phyloP scores from a whole-genome alignment of 2,888 invertebrate species.

The Tupiocoris notatus region DNA sequence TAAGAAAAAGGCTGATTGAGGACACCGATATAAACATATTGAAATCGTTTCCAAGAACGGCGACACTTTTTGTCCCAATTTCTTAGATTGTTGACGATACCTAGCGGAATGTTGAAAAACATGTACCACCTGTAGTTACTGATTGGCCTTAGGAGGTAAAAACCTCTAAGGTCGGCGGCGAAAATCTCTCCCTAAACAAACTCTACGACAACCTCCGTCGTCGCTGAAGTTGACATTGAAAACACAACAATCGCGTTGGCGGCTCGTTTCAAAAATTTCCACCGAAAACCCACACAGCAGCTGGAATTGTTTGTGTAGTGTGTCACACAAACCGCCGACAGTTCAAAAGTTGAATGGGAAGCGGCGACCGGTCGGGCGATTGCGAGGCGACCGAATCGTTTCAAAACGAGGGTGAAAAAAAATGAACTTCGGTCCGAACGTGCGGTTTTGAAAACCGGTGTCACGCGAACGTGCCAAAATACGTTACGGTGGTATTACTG shows the following conservation, averaged over 20 bases:
- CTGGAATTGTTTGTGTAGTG: neutral
- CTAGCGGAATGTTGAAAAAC: too few relatives aligned
- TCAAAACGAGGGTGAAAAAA: neutral
- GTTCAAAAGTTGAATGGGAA: neutral
- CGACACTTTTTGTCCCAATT: too few relatives aligned
- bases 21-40: too few relatives aligned
- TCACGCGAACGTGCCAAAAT: neutral
- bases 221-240: neutral
- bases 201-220: neutral
- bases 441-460: neutral
- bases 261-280: neutral
- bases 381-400: neutral
- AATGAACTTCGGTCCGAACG: neutral
- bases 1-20: too few relatives aligned
- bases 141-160: too few relatives aligned
- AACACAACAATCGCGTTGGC: neutral
- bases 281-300: neutral
- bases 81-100: too few relatives aligned
- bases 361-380: neutral
- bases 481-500: neutral
- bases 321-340: neutral
- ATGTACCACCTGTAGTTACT: too few relatives aligned
- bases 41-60: too few relatives aligned
- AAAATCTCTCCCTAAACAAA: neutral
- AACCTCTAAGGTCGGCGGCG: too few relatives aligned